These are phyloP conservation scores for Kryptolebias marmoratus DNA, from an alignment of 2,113 vertebrate genomes.

Conservation along the genomic window DNA sequence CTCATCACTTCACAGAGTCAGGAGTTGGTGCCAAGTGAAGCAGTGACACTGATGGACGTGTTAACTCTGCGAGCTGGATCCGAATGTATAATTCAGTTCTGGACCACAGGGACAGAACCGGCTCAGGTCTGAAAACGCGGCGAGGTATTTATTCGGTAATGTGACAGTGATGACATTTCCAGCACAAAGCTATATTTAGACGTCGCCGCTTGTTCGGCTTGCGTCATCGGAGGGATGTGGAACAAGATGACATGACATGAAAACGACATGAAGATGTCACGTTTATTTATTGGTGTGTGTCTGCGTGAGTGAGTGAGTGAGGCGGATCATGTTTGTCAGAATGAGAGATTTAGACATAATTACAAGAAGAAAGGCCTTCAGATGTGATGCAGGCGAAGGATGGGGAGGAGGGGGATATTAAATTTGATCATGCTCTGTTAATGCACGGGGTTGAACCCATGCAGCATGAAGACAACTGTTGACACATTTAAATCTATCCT, in stretches of 20 bases:
- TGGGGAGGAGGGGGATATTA: not conserved
- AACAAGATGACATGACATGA: constrained; percentile 65
- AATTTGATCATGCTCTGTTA: not conserved
- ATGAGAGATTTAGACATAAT: constrained; percentile 2
- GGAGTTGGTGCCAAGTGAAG: not conserved
- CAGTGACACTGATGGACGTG: too few species aligned
- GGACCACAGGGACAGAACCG: constrained; percentile 1
- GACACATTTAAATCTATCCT: not conserved
- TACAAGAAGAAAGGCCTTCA: not conserved
- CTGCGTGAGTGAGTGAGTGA: constrained; percentile 1
- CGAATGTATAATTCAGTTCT: not conserved
- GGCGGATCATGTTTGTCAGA: constrained; percentile 9
- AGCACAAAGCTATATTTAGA: constrained; percentile 63
- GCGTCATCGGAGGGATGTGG: constrained; percentile 57
- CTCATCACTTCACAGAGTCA: not conserved
- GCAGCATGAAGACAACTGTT: not conserved
- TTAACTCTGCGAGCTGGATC: not conserved
- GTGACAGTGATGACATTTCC: constrained; percentile 56
- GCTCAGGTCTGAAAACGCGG: constrained; percentile 1
- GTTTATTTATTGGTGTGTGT: constrained; percentile 40
- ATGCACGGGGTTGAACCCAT: not conserved
- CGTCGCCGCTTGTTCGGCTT: constrained; percentile 25
- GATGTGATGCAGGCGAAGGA: not conserved
- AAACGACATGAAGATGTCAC: constrained; percentile 36
- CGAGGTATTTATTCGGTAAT: constrained; percentile 32